Base-by-base conservation (phyloP, 2,797 vertebrate species). In the Rhincodon typus region DNA sequence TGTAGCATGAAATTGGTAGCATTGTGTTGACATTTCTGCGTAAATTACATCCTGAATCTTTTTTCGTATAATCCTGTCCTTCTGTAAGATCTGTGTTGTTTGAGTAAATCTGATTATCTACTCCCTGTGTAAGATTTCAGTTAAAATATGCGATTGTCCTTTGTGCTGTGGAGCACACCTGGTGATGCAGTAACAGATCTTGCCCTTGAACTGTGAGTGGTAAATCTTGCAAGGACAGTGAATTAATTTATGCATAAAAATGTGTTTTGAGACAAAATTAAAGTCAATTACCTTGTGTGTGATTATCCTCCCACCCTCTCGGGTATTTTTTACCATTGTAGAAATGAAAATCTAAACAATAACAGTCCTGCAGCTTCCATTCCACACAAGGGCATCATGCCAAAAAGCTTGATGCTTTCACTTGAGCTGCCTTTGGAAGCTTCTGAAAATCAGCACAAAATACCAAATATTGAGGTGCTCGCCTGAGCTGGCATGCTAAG, bases 11-110 rank as follows among this genome's bases (percentile, higher is more conserved):
- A 90, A 53, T n/a, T 90, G 87, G 53, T 53, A 90, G 53, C 87
- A 62, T n/a, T 90, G 53, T 90, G 87, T 62, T 90, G 87, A 90
- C 87, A 90, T 62, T 90, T 90, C 87, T 53, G 30, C 6, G 30
- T 57, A 90, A 90, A 90, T 90, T 90, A 62, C 87, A 62, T 27
- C 23, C 25, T 34, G 57, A 34, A 30, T 34, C 62, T 62, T 90
- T 90, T 88, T 90, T 62, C 34, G 4, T 62, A 62, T 62, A 0
- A 30, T 90, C 53, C 53, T 90, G n/a, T 90, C 87, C 53, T 90
- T 62, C 30, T 62, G 87, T 90, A 34, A 30, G 27, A 62, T 90
- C 87, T 90, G 87, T 57, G 34, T 15, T 90, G 87, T 90, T 30
- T 90, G 87, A 53, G 13, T 53, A 90, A 62, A 53, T 15, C 53